phyloP scores from a whole-genome alignment of 2,888 invertebrate species.

The Nemotelus pantherinus region DNA sequence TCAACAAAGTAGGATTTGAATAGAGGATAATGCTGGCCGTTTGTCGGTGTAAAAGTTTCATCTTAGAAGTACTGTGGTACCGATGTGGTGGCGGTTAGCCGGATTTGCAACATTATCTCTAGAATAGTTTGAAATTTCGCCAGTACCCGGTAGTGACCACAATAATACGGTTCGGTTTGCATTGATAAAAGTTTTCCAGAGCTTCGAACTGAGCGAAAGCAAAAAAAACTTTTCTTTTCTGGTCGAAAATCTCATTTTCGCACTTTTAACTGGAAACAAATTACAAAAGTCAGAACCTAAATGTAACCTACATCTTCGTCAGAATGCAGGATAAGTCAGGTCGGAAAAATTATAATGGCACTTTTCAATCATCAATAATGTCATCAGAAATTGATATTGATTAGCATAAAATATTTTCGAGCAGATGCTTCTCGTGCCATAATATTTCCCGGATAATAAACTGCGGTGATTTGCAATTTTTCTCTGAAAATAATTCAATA shows the following conservation, averaged over 20 bases:
- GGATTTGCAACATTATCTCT: slow-evolving; percentile 12
- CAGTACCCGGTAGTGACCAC: neutral
- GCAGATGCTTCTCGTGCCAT: neutral
- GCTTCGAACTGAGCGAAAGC: too few relatives aligned
- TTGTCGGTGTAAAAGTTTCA: slow-evolving; percentile 33
- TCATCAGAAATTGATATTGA: neutral
- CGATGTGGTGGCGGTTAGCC: slow-evolving; percentile 1
- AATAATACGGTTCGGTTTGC: too few relatives aligned
- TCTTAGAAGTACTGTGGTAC: neutral
- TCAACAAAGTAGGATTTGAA: slow-evolving; percentile 33
- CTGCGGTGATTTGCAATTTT: slow-evolving; percentile 5
- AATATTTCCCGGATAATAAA: neutral
- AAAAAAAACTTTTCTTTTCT: neutral
- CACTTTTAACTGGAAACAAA: too few relatives aligned
- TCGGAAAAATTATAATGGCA: neutral
- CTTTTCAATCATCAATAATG: neutral
- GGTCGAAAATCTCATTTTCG: neutral
- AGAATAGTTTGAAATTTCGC: slow-evolving; percentile 8
- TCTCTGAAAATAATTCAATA: slow-evolving; percentile 32
- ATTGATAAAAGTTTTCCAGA: too few relatives aligned
- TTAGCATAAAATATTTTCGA: slow-evolving; percentile 9
- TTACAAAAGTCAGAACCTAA: too few relatives aligned
- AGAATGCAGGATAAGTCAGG: too few relatives aligned
- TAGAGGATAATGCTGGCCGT: slow-evolving; percentile 27
- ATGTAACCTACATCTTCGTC: too few relatives aligned